A percentile compares a stretch with the other conserved stretches of the same genome.
Conservation (phyloP, 2,113 vertebrate species). For the Ceratotherium simum region DNA sequence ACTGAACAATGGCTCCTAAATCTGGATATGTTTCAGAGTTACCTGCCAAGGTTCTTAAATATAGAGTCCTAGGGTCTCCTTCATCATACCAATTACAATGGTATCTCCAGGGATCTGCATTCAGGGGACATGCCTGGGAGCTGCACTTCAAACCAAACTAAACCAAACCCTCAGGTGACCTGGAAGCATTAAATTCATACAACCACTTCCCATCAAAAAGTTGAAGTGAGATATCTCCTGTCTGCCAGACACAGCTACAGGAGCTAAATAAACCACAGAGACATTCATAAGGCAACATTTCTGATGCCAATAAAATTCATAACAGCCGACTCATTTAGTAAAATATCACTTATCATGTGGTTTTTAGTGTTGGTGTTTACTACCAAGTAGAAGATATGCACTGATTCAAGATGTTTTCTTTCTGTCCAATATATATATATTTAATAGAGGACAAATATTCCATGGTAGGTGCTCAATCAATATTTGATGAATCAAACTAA, state of each 20-base stretch:
- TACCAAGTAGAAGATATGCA: not conserved
- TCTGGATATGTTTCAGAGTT: not conserved
- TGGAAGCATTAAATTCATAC: not conserved
- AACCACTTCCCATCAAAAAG: constrained; percentile 9
- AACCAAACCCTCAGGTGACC: not conserved
- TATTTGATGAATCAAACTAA: constrained; percentile 45
- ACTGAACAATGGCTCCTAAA: not conserved
- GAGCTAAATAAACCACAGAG: constrained; percentile 26
- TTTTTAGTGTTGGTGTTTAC: constrained; percentile 23
- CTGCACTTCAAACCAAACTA: not conserved
- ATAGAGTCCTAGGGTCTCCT: not conserved
- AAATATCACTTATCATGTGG: constrained; percentile 22
- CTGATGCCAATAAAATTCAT: not conserved
- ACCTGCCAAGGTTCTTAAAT: not conserved
- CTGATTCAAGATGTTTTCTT: constrained; percentile 26
- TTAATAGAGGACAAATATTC: not conserved
- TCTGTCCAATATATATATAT: not conserved
- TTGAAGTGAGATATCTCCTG: not conserved
- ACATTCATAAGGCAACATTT: constrained; percentile 16
- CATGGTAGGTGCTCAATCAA: not conserved
- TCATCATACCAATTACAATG: not conserved
- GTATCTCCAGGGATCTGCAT: not conserved
- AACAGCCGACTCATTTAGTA: not conserved
- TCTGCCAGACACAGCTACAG: not conserved
- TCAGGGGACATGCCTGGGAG: not conserved